These are phyloP conservation scores for Lasioglossum morio DNA, from an alignment of 2,888 invertebrate species.

Conservation along the genomic window DNA sequence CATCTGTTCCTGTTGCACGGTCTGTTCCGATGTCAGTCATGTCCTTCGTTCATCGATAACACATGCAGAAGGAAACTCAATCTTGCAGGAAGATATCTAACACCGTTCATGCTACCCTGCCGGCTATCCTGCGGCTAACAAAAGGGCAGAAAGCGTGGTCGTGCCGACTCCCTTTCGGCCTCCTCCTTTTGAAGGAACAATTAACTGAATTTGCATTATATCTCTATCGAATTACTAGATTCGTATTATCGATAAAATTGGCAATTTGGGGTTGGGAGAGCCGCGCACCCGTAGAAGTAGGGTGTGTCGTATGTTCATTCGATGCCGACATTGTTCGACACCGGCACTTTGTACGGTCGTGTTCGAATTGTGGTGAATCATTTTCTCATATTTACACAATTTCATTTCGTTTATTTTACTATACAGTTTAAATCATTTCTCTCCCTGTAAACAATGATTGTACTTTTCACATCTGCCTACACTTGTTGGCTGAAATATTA, in stretches of 20 bases:
- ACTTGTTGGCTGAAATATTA: no score
- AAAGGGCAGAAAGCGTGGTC: constrained; percentile 70
- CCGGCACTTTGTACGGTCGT: background rate
- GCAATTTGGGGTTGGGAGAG: constrained; percentile 75
- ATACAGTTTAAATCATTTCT: no score
- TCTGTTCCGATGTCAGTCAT: constrained; percentile 69
- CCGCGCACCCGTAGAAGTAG: constrained; percentile 25
- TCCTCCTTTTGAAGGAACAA: constrained; percentile 79
- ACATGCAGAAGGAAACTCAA: constrained; percentile 81
- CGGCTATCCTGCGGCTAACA: constrained; percentile 62
- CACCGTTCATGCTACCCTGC: constrained; percentile 63
- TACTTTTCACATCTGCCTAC: no score
- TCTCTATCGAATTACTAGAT: constrained; percentile 85
- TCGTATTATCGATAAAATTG: constrained; percentile 84
- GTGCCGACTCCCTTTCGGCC: constrained; percentile 54
- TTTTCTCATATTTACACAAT: background rate
- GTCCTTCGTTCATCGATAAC: constrained; percentile 73
- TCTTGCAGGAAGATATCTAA: constrained; percentile 76
- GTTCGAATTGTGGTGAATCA: background rate
- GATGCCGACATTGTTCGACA: constrained; percentile 67
- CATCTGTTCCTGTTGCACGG: constrained; percentile 68
- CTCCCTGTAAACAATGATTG: no score
- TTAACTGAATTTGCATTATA: constrained; percentile 84
- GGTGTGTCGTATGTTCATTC: constrained; percentile 74
- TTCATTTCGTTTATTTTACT: background rate